Evolutionary conservation across 2,797 vertebrate genomes (phyloP).

Genomic region (Arnoldichthys spilopterus): DNA sequence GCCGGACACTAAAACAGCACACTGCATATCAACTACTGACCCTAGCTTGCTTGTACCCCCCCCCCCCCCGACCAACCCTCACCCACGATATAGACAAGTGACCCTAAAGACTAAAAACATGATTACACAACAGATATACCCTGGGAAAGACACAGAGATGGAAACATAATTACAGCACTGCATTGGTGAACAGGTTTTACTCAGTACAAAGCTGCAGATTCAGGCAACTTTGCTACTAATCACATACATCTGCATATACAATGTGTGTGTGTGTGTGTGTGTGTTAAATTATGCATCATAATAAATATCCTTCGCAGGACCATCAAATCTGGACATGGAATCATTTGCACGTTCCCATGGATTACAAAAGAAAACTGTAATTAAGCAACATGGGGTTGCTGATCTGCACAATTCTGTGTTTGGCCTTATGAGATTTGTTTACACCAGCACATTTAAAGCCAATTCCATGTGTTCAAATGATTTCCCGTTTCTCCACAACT

Average conservation of each 20-base stretch:
- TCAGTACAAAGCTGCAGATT: slow-evolving; percentile 1
- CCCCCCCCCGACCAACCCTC: neutral
- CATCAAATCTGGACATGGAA: slow-evolving; percentile 7
- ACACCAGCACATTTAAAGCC: slow-evolving; percentile 30
- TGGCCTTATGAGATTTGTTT: slow-evolving; percentile 26
- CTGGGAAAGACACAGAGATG: neutral
- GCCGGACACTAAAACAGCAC: slow-evolving; percentile 9
- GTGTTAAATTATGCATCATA: slow-evolving; percentile 17
- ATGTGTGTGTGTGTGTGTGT: neutral
- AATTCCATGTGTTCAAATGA: slow-evolving; percentile 7
- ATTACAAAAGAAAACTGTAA: slow-evolving; percentile 24
- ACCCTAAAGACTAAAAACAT: neutral
- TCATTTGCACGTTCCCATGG: slow-evolving; percentile 35
- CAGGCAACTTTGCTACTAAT: neutral
- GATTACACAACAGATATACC: neutral
- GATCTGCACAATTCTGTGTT: slow-evolving; percentile 20
- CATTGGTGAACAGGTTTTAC: neutral
- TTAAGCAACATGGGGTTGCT: slow-evolving; percentile 22
- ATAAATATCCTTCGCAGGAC: neutral
- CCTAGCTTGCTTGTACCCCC: neutral
- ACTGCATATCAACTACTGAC: slow-evolving; percentile 76
- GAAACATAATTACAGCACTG: neutral
- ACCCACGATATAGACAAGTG: neutral
- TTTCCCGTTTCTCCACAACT: neutral
- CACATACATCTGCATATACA: neutral